These are phyloP conservation scores for Pangasianodon hypophthalmus DNA, from an alignment of 2,113 vertebrate species.

Conservation along the genomic window DNA sequence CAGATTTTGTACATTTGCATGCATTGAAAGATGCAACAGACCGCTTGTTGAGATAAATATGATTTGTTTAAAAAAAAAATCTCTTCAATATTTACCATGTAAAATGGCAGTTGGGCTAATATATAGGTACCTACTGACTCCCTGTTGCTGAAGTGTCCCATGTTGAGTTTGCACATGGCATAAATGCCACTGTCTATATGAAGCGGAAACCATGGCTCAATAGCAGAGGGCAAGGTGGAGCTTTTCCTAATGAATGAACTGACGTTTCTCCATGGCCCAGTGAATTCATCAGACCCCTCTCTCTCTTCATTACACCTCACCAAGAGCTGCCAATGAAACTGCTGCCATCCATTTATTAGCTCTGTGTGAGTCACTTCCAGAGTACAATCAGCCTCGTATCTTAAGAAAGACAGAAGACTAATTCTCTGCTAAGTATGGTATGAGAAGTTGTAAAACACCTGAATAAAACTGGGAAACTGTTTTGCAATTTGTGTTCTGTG, in stretches of 20 bases:
- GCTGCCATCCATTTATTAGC: conserved; percentile 81
- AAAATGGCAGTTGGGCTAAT: not conserved
- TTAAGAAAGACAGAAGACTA: conserved; percentile 42
- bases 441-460: conserved; percentile 37
- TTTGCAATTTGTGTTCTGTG: not conserved
- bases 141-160: not conserved
- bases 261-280: conserved; percentile 80
- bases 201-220: conserved; percentile 80
- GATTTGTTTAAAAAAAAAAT: not conserved
- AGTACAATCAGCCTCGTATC: conserved; percentile 51
- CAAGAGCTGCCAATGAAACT: conserved; percentile 84
- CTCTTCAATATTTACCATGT: conserved; percentile 19
- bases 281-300: conserved; percentile 83
- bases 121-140: not conserved
- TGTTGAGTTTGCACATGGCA: conserved; percentile 55
- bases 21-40: conserved; percentile 32
- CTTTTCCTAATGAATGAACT: conserved; percentile 90
- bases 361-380: conserved; percentile 70
- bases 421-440: conserved; percentile 44
- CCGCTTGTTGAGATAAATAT: conserved; percentile 7
- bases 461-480: not conserved
- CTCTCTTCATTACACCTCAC: conserved; percentile 80
- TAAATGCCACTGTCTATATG: conserved; percentile 83
- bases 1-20: conserved; percentile 16
- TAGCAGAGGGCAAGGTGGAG: conserved; percentile 86